These are phyloP conservation scores for Orcinus orca DNA, from an alignment of 2,113 vertebrate genomes.

Conservation along the genomic window DNA sequence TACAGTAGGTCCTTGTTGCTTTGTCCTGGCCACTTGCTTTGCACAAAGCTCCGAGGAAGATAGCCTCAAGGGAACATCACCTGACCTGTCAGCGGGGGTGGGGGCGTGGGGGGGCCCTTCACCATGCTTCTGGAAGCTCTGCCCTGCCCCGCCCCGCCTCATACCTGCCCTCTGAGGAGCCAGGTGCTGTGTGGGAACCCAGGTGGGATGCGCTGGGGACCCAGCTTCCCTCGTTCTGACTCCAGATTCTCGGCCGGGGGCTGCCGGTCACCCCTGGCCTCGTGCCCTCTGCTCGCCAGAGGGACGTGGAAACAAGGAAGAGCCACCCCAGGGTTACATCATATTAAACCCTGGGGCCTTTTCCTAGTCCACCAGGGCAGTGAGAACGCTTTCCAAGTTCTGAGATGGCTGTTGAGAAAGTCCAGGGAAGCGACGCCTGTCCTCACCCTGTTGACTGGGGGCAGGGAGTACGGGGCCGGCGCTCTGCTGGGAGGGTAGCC, in stretches of 20 bases:
- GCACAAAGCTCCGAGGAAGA: neutral
- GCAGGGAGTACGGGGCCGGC: fast-evolving
- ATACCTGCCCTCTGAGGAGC: neutral
- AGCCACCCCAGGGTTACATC: neutral
- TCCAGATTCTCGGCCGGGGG: neutral
- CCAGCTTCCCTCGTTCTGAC: neutral
- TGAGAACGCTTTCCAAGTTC: neutral
- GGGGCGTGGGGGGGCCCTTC: neutral
- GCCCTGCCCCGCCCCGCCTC: neutral
- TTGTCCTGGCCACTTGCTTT: neutral
- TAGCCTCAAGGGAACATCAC: neutral
- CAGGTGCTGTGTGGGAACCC: neutral
- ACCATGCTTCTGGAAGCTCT: neutral
- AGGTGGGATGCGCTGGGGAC: fast-evolving
- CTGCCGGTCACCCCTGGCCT: neutral
- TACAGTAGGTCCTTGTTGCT: neutral
- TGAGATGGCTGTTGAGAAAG: neutral
- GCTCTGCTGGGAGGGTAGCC: fast-evolving
- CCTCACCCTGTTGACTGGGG: neutral
- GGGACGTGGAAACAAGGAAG: neutral
- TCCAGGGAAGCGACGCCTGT: neutral
- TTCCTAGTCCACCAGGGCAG: neutral
- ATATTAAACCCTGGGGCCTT: neutral
- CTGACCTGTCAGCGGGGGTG: neutral
- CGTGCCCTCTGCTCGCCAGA: neutral